A percentile compares a stretch with the other conserved stretches of the same genome.
phyloP scores from a whole-genome alignment of 2,888 invertebrate genomes.

The Sphaeridia pumilis region DNA sequence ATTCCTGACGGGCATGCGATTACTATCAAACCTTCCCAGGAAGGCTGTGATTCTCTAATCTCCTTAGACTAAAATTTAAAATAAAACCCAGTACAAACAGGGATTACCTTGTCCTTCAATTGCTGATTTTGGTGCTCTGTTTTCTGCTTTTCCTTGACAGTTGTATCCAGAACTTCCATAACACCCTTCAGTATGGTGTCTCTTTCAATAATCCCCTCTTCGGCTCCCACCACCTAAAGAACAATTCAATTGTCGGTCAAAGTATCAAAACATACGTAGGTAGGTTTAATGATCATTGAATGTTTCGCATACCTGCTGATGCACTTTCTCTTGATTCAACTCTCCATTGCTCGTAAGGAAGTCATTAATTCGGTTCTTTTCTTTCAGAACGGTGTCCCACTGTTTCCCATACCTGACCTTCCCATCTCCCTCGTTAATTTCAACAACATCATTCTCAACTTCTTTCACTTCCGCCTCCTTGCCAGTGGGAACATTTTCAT shows the following conservation, averaged over 20 bases:
- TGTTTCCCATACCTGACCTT: background rate
- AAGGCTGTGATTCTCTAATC: too few species aligned
- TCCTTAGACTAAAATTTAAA: too few species aligned
- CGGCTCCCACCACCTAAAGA: conserved; percentile 5
- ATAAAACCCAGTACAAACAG: too few species aligned
- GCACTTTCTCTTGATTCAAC: conserved; percentile 3
- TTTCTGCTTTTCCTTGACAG: conserved; percentile 2
- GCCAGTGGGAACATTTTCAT: background rate
- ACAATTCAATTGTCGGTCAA: too few species aligned
- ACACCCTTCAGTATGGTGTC: conserved; percentile 2
- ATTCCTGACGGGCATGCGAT: too few species aligned
- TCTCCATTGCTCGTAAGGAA: conserved; percentile 5
- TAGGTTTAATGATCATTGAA: too few species aligned
- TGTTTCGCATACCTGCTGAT: conserved; percentile 5
- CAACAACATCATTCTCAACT: conserved; percentile 1
- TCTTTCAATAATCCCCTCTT: background rate
- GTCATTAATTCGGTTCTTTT: conserved; percentile 4
- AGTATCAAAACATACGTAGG: too few species aligned
- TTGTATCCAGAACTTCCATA: background rate
- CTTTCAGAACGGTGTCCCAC: background rate
- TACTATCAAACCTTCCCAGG: too few species aligned
- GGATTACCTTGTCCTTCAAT: too few species aligned
- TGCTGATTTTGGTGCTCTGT: conserved; percentile 4
- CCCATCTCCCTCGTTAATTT: background rate
- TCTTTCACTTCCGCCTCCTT: too few species aligned